Conservation (phyloP, 2,797 vertebrate genomes). For the Tragopan temminckii region DNA sequence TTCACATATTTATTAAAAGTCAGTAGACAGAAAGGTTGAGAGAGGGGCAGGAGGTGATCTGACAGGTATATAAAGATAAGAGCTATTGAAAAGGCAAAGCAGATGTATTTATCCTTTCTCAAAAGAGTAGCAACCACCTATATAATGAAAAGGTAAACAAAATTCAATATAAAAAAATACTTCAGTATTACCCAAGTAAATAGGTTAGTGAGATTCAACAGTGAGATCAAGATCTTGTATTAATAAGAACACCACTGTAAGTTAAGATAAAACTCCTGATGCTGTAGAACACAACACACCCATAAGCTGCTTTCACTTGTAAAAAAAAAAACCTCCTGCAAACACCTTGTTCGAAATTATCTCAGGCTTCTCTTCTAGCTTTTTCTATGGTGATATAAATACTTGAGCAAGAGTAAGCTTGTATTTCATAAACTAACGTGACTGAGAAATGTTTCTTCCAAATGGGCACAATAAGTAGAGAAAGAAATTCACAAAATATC, state of each 20-base stretch:
- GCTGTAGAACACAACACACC: not conserved
- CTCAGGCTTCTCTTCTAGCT: not conserved
- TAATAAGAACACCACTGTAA: not conserved
- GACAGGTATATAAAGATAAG: conserved; percentile 32
- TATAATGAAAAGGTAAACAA: conserved; percentile 11
- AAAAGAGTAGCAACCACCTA: not conserved
- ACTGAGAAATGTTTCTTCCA: not conserved
- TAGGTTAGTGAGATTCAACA: not conserved
- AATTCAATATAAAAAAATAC: conserved; percentile 10
- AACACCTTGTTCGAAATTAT: not conserved
- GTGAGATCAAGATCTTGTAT: not conserved
- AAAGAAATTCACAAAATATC: not conserved
- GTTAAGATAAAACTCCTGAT: not conserved
- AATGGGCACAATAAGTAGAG: not conserved
- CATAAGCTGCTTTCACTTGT: not conserved
- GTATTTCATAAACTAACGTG: not conserved
- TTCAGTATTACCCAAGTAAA: not conserved
- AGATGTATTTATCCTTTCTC: not conserved
- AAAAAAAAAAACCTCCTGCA: not conserved
- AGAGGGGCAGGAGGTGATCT: conserved; percentile 52
- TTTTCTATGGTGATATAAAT: not conserved
- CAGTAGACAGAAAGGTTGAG: conserved; percentile 62
- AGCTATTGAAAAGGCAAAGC: conserved; percentile 39
- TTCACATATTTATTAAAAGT: conserved; percentile 70
- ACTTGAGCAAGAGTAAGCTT: not conserved